Evolutionary conservation across 2,113 vertebrate genomes (phyloP).

Genomic region (Glareola pratincola): DNA sequence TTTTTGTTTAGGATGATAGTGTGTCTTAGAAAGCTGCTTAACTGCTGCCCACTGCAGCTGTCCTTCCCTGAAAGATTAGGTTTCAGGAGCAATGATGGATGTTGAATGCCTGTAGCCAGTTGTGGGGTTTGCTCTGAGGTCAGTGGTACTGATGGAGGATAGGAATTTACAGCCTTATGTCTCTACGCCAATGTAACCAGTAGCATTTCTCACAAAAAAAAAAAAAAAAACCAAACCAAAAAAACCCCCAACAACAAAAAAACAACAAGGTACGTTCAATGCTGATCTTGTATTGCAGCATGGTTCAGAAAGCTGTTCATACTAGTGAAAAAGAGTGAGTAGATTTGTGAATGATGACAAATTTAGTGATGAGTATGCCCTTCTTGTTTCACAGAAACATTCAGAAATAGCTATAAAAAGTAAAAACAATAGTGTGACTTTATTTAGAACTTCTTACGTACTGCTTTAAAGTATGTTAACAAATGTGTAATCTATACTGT

Average conservation of each 20-base stretch:
- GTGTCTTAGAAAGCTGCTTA: conserved; percentile 77
- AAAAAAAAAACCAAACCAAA: not conserved
- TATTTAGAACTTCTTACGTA: not conserved
- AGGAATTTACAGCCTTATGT: conserved; percentile 76
- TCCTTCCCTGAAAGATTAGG: conserved; percentile 84
- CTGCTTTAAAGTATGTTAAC: not conserved
- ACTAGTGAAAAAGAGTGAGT: not conserved
- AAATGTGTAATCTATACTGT: not conserved
- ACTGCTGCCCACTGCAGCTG: conserved; percentile 81
- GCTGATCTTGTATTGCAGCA: not conserved
- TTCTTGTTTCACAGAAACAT: not conserved
- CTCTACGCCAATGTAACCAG: conserved; percentile 31
- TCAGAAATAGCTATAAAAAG: not conserved
- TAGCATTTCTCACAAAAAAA: conserved; percentile 37
- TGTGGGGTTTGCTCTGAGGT: conserved; percentile 82
- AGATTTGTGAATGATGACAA: not conserved
- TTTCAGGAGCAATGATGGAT: conserved; percentile 89
- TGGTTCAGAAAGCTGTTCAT: conserved; percentile 3
- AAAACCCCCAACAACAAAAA: not conserved
- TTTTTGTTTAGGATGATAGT: conserved; percentile 22
- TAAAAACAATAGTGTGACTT: not conserved
- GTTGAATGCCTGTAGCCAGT: conserved; percentile 87
- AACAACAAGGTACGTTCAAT: not conserved
- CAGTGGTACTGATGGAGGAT: conserved; percentile 76
- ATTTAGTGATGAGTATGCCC: not conserved